Conservation (phyloP, 2,888 invertebrate genomes). For the Polia nebulosa region DNA sequence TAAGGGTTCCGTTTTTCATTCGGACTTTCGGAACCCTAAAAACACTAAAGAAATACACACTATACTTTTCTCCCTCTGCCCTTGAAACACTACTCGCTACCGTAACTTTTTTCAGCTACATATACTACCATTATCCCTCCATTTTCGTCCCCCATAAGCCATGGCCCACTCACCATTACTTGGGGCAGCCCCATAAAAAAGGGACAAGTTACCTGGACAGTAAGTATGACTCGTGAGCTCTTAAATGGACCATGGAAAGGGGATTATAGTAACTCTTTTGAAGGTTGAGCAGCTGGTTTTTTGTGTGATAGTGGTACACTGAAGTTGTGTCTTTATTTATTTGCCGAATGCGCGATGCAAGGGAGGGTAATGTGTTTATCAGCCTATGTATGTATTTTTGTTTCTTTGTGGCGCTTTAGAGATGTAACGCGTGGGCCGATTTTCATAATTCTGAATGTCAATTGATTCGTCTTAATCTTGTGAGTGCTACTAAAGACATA, state of each 20-base stretch:
- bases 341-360: too few species aligned
- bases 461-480: too few species aligned
- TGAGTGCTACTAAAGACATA: too few species aligned
- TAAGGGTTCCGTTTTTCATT: too few species aligned
- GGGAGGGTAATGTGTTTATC: too few species aligned
- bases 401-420: too few species aligned
- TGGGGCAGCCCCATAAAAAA: slow-evolving; percentile 51
- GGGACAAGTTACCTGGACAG: slow-evolving; percentile 39
- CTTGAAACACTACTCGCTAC: not conserved
- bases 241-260: slow-evolving; percentile 21
- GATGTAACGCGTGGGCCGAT: too few species aligned
- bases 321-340: not conserved
- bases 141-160: slow-evolving; percentile 31
- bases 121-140: slow-evolving; percentile 25
- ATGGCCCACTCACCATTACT: slow-evolving; percentile 51
- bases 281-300: not conserved
- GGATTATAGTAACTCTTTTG: slow-evolving; percentile 10
- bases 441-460: too few species aligned
- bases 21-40: too few species aligned
- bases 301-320: not conserved
- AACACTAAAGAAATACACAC: not conserved
- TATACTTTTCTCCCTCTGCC: not conserved
- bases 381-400: too few species aligned
- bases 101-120: slow-evolving; percentile 23
- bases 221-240: slow-evolving; percentile 30